Evolutionary conservation across 1,140 invertebrate genomes (phyloP), one percentile per base, ranked within the genome.

Genomic region (Dendrolimus punctatus): DNA sequence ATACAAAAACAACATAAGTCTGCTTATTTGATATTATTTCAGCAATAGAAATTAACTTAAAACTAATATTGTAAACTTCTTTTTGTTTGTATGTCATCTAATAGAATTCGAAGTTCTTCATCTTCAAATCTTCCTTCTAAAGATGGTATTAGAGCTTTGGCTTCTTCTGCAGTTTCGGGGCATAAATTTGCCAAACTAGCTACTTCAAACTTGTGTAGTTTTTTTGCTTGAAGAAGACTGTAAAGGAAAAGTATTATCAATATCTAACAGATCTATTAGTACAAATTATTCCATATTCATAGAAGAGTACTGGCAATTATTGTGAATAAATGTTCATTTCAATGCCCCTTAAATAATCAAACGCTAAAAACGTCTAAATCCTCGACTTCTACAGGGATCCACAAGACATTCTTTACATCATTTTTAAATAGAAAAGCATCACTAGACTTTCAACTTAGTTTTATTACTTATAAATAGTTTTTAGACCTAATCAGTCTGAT

Each of bases 51-150:
- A 9, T 40, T 40, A 40, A 37, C 46, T 39, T 43, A 51, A 54
- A 58, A 36, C 66, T 93, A 99, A 88, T 98, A 99, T 76, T 99
- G 98, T 71, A 99, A 95, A 81, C 97, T 99, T 79, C 96, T 91
- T 87, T 99, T 99, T 0, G 97, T 99, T 88, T 98, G 96, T 85
- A 99, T 99, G 73, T 99, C 98, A 73, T 99, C 98, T 39, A 99
- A 85, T 66, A 99, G 93, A 70, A 96, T 94, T 68, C 96, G 91
- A 5, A 99, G 87, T 87, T 99, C 97, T 76, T 99, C 97, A 80
- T 99, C 98, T 85, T 98, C 96, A 86, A 99, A 95, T 62, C 97
- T 90, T 23, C 96, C 97, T 87, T 99, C 97, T 45, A 99, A 87
- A 78, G 96, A 98, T 48, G 98, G 98, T 77, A 99, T 98, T 4